phyloP scores from a whole-genome alignment of 2,888 invertebrate genomes.

The Drosophila prostipennis region DNA sequence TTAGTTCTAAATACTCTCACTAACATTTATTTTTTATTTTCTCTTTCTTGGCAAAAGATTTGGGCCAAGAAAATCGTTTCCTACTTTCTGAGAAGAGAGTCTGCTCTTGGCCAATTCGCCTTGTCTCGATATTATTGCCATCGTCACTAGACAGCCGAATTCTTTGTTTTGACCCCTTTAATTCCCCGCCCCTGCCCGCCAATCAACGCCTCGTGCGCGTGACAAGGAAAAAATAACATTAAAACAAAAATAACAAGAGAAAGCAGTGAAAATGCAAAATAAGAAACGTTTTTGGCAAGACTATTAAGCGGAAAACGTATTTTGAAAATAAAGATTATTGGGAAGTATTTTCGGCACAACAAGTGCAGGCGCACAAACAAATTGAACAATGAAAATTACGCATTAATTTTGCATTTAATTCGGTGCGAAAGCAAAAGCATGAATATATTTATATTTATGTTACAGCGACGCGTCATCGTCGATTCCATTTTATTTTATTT shows the following conservation, averaged over 20 bases:
- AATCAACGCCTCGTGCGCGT: slow-evolving; percentile 63
- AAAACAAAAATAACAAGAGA: slow-evolving; percentile 18
- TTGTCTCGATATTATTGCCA: slow-evolving; percentile 14
- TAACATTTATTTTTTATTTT: not conserved
- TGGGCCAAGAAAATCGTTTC: slow-evolving; percentile 9
- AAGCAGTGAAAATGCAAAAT: slow-evolving; percentile 24
- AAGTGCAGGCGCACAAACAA: slow-evolving; percentile 24
- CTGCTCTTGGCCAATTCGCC: slow-evolving; percentile 17
- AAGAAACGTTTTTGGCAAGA: slow-evolving; percentile 64
- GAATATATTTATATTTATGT: slow-evolving; percentile 17
- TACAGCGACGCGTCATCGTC: slow-evolving; percentile 25
- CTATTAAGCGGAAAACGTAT: slow-evolving; percentile 42
- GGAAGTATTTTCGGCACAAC: slow-evolving; percentile 17
- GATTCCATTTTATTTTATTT: slow-evolving; percentile 18
- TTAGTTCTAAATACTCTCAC: not conserved
- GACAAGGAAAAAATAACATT: slow-evolving; percentile 48
- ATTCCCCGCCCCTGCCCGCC: slow-evolving; percentile 10
- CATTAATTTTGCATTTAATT: slow-evolving; percentile 45
- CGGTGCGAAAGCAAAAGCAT: slow-evolving; percentile 19
- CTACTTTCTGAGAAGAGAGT: slow-evolving; percentile 19
- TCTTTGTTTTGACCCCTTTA: slow-evolving; percentile 40
- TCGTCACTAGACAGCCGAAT: slow-evolving; percentile 34
- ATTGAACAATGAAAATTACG: slow-evolving; percentile 55
- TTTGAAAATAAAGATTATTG: slow-evolving; percentile 40
- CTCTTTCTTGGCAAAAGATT: not conserved